These are phyloP conservation scores for Lithosia quadra DNA, from an alignment of 2,888 invertebrate species.

Conservation along the genomic window DNA sequence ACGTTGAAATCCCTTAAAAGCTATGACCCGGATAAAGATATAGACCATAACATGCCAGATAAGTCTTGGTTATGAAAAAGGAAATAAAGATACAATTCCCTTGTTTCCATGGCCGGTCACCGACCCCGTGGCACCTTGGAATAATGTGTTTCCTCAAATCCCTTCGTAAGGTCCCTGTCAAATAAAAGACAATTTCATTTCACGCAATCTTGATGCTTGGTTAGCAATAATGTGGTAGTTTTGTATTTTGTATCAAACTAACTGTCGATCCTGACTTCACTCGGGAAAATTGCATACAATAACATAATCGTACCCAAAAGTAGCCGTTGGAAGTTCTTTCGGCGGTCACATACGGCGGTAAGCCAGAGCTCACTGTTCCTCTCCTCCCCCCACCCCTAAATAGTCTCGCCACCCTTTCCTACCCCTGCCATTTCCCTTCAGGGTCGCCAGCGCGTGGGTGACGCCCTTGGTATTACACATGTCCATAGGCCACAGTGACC, in stretches of 20 bases:
- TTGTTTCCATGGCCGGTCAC: background rate
- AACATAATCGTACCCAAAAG: too few species aligned
- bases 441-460: too few species aligned
- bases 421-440: too few species aligned
- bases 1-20: background rate
- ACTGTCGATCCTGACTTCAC: background rate
- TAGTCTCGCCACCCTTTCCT: too few species aligned
- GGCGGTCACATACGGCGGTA: too few species aligned
- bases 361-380: too few species aligned
- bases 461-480: too few species aligned
- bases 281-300: background rate
- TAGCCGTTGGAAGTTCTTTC: too few species aligned
- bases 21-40: background rate
- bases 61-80: background rate
- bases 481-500: too few species aligned
- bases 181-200: slow-evolving; percentile 15
- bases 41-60: background rate
- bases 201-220: slow-evolving; percentile 9
- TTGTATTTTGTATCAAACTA: slow-evolving; percentile 4
- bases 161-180: slow-evolving; percentile 8
- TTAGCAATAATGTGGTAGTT: slow-evolving; percentile 4
- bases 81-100: background rate
- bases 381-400: too few species aligned
- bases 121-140: slow-evolving; percentile 5
- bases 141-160: slow-evolving; percentile 8